Conservation (phyloP, 2,888 invertebrate species). For the Coenonympha arcania region DNA sequence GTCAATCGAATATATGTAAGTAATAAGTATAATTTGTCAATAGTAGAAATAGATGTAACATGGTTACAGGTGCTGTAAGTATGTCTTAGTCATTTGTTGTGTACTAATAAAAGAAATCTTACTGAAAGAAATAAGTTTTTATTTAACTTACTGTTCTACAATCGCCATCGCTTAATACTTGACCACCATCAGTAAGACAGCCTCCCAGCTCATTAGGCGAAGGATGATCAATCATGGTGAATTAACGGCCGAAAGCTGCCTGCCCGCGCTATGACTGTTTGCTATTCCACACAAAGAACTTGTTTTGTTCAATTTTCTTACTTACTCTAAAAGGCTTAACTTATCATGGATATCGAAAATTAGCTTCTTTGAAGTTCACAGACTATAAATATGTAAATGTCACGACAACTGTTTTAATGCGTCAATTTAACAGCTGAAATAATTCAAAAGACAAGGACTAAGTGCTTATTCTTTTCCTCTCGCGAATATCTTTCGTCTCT, state of each 20-base stretch:
- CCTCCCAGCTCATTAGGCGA: constrained; percentile 61
- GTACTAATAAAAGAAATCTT: too few relatives aligned
- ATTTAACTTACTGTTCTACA: too few relatives aligned
- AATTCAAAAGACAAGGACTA: neutral
- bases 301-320: constrained; percentile 4
- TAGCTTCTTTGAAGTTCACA: neutral
- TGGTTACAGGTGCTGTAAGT: too few relatives aligned
- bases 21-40: too few relatives aligned
- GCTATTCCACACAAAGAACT: constrained; percentile 29
- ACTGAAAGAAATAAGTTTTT: too few relatives aligned
- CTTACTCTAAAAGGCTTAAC: neutral
- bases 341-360: neutral
- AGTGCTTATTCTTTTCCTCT: too few relatives aligned
- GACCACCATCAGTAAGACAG: constrained; percentile 37
- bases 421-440: too few relatives aligned
- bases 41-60: too few relatives aligned
- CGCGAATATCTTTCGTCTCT: too few relatives aligned
- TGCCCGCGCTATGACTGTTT: constrained; percentile 33
- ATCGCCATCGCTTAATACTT: constrained; percentile 28
- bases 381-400: neutral
- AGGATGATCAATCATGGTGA: constrained; percentile 67
- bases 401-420: too few relatives aligned
- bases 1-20: too few relatives aligned
- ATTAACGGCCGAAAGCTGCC: constrained; percentile 50
- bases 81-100: too few relatives aligned